Base-by-base conservation (phyloP, 2,888 invertebrate species). In the Priapulus caudatus region DNA sequence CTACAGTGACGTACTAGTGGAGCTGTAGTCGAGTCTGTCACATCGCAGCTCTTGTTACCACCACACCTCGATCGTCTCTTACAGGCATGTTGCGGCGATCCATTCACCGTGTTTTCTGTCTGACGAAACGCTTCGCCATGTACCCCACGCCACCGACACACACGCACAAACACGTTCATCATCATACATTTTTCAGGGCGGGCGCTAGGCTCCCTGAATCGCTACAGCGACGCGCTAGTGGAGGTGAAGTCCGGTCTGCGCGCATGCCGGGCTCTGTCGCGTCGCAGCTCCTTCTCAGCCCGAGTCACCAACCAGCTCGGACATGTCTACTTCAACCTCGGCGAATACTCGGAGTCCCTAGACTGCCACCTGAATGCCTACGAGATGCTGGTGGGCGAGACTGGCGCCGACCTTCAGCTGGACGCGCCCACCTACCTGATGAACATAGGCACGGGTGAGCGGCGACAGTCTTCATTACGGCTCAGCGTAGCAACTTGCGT, bases 361-460 rank as follows among this genome's bases (percentile, higher is more conserved):
- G n/a, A 10, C 10, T 10, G 10, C 10, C 33, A 33, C n/a, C 33
- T 33, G 10, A n/a, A 33, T 33, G 33, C 33, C 10, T 33, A 33
- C n/a, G n/a, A 33, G n/a, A 33, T 33, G n/a, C n/a, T 33, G n/a
- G 10, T 33, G 33, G 10, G 10, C 10, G n/a, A 33, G n/a, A 33
- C 10, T 33, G 33, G 33, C n/a, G 10, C 33, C 33, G 10, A 33
- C n/a, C 33, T 33, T 10, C 33, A 33, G n/a, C 33, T 33, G 10
- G 33, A 33, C n/a, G 33, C 33, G n/a, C 33, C 33, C 10, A 33
- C 33, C 10, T 33, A 33, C 33, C 33, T 33, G 33, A 33, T 33
- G 33, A 33, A 33, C n/a, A 33, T 33, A 10, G 33, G 33, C n/a
- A 33, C 33, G n/a, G 33, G 33, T 33, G n/a, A 33, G 33, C 33